phyloP scores from a whole-genome alignment of 2,797 vertebrate genomes.

The Anisognathus igniventris region DNA sequence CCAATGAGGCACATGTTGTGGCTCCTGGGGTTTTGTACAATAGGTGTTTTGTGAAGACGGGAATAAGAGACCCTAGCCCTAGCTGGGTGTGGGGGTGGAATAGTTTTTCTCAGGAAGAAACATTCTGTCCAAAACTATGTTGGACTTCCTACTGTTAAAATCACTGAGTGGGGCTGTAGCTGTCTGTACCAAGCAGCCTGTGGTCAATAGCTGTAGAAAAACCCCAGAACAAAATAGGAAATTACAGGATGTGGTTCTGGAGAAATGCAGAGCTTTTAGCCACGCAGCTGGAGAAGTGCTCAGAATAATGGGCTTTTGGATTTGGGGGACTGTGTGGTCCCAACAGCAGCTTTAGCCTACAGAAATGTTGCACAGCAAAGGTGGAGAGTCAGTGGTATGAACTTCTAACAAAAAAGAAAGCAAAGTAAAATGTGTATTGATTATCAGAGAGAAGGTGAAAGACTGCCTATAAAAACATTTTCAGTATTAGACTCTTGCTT shows the following conservation, averaged over 20 bases:
- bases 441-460: not conserved
- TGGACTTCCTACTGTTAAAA: not conserved
- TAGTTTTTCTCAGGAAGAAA: not conserved
- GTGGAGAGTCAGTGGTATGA: not conserved
- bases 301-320: not conserved
- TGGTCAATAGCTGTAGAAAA: not conserved
- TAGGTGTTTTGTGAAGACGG: not conserved
- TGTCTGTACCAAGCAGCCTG: not conserved
- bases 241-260: not conserved
- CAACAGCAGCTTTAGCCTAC: not conserved
- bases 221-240: not conserved
- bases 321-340: not conserved
- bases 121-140: not conserved
- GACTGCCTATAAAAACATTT: not conserved
- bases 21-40: not conserved
- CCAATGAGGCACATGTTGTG: accelerated
- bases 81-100: not conserved
- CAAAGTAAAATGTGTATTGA: not conserved
- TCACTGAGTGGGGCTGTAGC: not conserved
- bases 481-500: not conserved
- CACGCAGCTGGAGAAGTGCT: not conserved
- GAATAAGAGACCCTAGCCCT: not conserved
- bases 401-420: not conserved
- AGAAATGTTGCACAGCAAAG: not conserved
- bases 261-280: not conserved